Conservation (phyloP, 2,113 vertebrate genomes). For the Datnioides undecimradiatus region DNA sequence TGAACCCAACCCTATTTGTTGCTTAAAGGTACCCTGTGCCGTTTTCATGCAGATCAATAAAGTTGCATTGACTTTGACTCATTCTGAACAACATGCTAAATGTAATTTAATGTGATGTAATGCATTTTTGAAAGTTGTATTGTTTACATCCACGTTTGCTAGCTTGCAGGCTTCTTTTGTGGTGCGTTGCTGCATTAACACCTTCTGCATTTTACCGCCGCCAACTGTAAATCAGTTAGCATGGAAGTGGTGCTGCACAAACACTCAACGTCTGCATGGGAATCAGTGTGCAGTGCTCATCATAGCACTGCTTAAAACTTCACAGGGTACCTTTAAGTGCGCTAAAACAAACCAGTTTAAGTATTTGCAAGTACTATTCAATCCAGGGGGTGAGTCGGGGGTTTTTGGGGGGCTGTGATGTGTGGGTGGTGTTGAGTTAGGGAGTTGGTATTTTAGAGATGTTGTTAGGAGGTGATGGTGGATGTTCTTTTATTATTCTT, state of each 20-base stretch:
- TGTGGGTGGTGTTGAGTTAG: slow-evolving; percentile 5
- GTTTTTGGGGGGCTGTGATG: not conserved
- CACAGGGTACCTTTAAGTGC: not conserved
- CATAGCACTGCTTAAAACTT: not conserved
- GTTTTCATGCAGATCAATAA: not conserved
- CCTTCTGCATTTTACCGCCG: not conserved
- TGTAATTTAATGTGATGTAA: too few species aligned
- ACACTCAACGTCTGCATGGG: not conserved
- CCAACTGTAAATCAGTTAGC: not conserved
- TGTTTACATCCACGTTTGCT: not conserved
- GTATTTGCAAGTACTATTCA: slow-evolving; percentile 49
- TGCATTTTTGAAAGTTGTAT: too few species aligned
- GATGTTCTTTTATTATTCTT: not conserved
- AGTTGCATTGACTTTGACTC: not conserved
- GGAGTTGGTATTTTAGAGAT: not conserved
- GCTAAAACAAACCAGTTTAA: not conserved
- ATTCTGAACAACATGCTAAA: too few species aligned
- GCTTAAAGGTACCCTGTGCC: too few species aligned
- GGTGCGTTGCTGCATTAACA: too few species aligned
- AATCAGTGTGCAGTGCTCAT: not conserved
- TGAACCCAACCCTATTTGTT: not conserved
- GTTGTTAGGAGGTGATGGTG: slow-evolving; percentile 15
- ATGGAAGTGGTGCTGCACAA: not conserved
- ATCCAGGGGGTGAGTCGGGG: not conserved
- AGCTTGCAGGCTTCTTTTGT: not conserved